phyloP scores from a whole-genome alignment of 30 jellyfish, hydroid and myxozoan species.

The Hydractinia echinata region DNA sequence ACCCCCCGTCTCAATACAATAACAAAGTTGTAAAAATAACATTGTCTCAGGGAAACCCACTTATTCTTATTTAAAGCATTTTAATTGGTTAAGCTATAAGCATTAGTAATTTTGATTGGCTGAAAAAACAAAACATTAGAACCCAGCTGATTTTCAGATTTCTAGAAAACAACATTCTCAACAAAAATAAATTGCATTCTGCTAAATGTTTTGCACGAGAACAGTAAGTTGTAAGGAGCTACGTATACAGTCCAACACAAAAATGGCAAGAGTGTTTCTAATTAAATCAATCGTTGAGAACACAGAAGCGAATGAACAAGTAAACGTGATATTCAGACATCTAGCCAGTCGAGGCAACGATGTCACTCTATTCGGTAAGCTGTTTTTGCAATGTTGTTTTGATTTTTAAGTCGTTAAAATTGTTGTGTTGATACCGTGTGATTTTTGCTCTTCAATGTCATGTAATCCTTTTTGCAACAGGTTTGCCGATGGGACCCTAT shows the following conservation, averaged over 20 bases:
- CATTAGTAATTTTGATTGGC: slow-evolving; percentile 15
- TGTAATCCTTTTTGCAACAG: no score
- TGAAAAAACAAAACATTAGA: slow-evolving; percentile 18
- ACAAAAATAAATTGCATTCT: slow-evolving; percentile 20
- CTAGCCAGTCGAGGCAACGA: slow-evolving; percentile 77
- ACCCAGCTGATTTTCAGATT: slow-evolving; percentile 43
- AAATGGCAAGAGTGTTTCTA: slow-evolving; percentile 23
- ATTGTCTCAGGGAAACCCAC: background rate
- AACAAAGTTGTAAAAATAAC: background rate
- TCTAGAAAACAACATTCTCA: slow-evolving; percentile 13
- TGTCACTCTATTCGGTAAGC: slow-evolving; percentile 68
- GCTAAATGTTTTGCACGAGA: slow-evolving; percentile 12
- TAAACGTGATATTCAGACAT: slow-evolving; percentile 58
- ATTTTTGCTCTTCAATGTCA: no score
- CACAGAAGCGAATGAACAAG: slow-evolving; percentile 64
- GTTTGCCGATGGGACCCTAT: no score
- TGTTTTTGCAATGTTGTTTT: no score
- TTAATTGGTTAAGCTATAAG: slow-evolving; percentile 1
- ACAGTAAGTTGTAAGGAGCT: slow-evolving; percentile 14
- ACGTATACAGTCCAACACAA: background rate
- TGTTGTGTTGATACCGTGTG: no score
- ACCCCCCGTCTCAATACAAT: background rate
- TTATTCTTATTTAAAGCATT: background rate
- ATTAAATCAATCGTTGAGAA: slow-evolving; percentile 26
- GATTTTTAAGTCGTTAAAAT: no score